Conservation (phyloP, 2,113 vertebrate genomes). For the Melanerpes formicivorus region DNA sequence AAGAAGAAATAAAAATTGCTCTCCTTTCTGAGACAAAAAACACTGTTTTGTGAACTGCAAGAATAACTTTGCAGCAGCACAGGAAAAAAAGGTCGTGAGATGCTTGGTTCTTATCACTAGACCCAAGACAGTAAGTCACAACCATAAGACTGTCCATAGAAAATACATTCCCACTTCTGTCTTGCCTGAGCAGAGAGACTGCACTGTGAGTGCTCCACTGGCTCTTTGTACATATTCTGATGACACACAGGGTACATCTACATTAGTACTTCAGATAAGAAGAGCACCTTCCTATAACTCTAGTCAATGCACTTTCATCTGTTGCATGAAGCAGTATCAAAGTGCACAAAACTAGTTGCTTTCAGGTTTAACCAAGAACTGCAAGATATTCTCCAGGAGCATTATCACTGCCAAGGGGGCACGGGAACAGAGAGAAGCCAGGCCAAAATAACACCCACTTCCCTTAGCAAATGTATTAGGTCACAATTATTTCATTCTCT, state of each 20-base stretch:
- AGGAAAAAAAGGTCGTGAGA: neutral
- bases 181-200: neutral
- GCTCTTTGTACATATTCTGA: neutral
- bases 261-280: neutral
- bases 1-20: neutral
- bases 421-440: neutral
- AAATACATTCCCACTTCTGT: neutral
- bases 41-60: neutral
- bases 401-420: neutral
- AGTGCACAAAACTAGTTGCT: neutral
- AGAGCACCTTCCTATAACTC: neutral
- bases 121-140: neutral
- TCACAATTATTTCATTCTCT: neutral
- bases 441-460: neutral
- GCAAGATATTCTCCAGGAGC: neutral
- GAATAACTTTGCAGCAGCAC: neutral
- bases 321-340: neutral
- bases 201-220: fast-evolving
- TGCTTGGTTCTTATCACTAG: neutral
- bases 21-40: neutral
- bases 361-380: neutral
- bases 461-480: neutral
- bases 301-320: neutral
- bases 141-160: neutral
- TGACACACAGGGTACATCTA: neutral